Conservation (phyloP, 2,888 invertebrate genomes). For the Lycia hirtaria region DNA sequence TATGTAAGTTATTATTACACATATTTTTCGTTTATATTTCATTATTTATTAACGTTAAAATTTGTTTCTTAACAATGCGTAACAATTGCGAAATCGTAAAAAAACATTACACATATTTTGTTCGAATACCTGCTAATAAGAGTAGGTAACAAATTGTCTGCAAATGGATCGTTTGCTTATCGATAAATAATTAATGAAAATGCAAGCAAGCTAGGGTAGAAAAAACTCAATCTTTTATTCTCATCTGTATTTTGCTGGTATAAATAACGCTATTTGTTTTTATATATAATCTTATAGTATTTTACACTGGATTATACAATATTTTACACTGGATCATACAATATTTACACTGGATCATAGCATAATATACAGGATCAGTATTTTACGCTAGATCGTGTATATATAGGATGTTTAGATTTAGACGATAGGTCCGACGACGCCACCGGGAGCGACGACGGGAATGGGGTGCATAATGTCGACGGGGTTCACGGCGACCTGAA, state of each 20-base stretch:
- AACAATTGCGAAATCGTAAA: too few species aligned
- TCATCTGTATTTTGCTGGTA: slow-evolving; percentile 20
- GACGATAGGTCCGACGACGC: slow-evolving; percentile 35
- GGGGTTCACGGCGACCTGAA: slow-evolving; percentile 39
- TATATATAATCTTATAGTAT: neutral
- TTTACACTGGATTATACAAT: slow-evolving; percentile 1
- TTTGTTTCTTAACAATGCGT: too few species aligned
- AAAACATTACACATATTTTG: too few species aligned
- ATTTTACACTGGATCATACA: slow-evolving; percentile 11
- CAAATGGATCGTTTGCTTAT: too few species aligned
- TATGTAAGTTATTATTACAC: too few species aligned
- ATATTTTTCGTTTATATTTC: too few species aligned
- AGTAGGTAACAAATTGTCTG: too few species aligned
- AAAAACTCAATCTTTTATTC: slow-evolving; percentile 27
- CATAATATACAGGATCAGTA: too few species aligned
- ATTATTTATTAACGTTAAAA: too few species aligned
- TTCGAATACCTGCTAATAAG: too few species aligned
- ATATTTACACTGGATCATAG: slow-evolving; percentile 5
- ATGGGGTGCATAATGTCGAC: slow-evolving; percentile 38
- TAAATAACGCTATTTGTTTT: neutral
- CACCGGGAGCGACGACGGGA: slow-evolving; percentile 39
- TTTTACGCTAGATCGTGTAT: too few species aligned
- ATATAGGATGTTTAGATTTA: slow-evolving; percentile 11
- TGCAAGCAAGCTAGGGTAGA: slow-evolving; percentile 17
- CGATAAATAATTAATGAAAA: too few species aligned